Conservation (phyloP, 2,113 vertebrate genomes). For the Candoia aspera region DNA sequence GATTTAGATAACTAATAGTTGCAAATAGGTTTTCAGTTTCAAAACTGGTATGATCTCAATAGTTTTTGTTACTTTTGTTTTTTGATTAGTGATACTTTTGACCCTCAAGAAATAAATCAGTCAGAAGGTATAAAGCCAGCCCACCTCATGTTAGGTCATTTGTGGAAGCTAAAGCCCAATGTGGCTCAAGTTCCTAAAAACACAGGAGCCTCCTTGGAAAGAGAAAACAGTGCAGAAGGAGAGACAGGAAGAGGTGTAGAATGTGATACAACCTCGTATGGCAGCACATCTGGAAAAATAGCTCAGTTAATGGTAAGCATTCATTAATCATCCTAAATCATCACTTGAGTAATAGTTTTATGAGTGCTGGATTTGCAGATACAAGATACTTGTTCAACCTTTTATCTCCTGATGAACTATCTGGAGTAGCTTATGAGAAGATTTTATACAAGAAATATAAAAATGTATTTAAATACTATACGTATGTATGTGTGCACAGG, state of each 20-base stretch:
- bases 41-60: slow-evolving; percentile 14
- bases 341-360: background rate
- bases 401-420: no score
- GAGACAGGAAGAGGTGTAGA: background rate
- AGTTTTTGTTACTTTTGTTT: slow-evolving; percentile 22
- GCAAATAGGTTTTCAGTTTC: background rate
- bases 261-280: background rate
- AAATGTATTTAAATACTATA: background rate
- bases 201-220: slow-evolving; percentile 21
- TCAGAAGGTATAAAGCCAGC: background rate
- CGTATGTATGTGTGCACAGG: background rate
- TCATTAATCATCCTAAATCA: background rate
- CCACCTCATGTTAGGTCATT: background rate
- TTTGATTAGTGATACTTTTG: slow-evolving; percentile 29
- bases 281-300: slow-evolving; percentile 9
- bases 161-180: slow-evolving; percentile 23
- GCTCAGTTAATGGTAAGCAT: slow-evolving; percentile 29
- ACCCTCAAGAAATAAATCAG: slow-evolving; percentile 36
- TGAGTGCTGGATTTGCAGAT: background rate
- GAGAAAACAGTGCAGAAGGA: slow-evolving; percentile 13
- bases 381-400: background rate
- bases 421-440: background rate
- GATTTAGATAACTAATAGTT: slow-evolving; percentile 10
- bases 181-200: slow-evolving; percentile 24
- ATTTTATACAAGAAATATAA: background rate